Evolutionary conservation across 2,888 invertebrate genomes (phyloP).

Genomic region (Chrysolina haemoptera): DNA sequence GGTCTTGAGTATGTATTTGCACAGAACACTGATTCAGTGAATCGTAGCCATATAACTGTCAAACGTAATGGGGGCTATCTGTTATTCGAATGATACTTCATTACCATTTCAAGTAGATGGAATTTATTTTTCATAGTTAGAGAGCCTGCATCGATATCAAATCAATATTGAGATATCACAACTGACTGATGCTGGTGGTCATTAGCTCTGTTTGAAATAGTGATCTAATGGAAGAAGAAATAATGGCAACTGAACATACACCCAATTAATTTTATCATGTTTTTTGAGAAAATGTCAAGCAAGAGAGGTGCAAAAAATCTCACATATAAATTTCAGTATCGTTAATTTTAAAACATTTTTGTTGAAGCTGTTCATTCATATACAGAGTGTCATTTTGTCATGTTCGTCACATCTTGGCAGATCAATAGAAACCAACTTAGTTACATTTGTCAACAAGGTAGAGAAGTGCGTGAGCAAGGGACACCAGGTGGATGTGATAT

Average conservation of each 20-base stretch:
- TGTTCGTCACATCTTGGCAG: no score
- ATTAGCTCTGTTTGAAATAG: slow-evolving; percentile 5
- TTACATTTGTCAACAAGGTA: no score
- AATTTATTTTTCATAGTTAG: slow-evolving; percentile 7
- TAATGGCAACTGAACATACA: not conserved
- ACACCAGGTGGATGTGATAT: no score
- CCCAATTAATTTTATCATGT: not conserved
- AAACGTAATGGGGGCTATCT: slow-evolving; percentile 14
- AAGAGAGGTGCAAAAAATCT: not conserved
- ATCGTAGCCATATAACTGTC: slow-evolving; percentile 8
- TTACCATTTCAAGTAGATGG: slow-evolving; percentile 7
- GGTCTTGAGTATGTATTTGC: slow-evolving; percentile 1
- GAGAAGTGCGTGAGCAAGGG: no score
- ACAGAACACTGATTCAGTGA: slow-evolving; percentile 13
- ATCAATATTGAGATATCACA: slow-evolving; percentile 12
- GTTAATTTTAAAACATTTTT: no score
- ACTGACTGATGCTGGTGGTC: slow-evolving; percentile 19
- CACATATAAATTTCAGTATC: no score
- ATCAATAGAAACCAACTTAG: no score
- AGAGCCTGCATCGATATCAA: slow-evolving; percentile 10
- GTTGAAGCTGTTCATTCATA: no score
- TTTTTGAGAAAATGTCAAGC: not conserved
- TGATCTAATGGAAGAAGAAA: not conserved
- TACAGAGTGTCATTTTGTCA: no score
- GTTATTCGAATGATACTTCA: slow-evolving; percentile 15